A percentile compares a stretch with the other conserved stretches of the same genome.
These are phyloP conservation scores for Melozone crissalis DNA, from an alignment of 2,113 vertebrate genomes.

Conservation along the genomic window DNA sequence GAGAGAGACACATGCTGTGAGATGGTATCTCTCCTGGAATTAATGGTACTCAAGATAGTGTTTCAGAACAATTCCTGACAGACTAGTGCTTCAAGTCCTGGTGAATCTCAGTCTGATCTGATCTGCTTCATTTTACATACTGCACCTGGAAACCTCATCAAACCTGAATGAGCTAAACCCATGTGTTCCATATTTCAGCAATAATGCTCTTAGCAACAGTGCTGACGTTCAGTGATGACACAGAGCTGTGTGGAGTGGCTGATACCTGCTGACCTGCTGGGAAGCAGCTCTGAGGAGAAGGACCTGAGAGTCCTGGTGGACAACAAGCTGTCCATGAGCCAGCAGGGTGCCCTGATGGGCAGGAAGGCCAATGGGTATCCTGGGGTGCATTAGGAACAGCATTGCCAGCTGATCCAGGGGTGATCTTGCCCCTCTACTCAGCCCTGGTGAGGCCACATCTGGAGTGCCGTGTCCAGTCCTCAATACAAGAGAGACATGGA, in stretches of 20 bases:
- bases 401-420: not conserved
- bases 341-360: not conserved
- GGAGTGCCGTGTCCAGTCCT: not conserved
- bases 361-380: not conserved
- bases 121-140: not conserved
- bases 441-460: not conserved
- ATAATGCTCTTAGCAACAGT: not conserved
- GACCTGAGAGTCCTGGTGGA: not conserved
- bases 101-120: not conserved
- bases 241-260: not conserved
- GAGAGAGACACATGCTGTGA: not conserved
- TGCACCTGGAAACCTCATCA: not conserved
- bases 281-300: not conserved
- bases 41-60: not conserved
- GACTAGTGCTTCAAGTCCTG: not conserved
- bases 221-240: not conserved
- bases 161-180: not conserved
- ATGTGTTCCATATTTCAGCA: not conserved
- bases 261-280: not conserved
- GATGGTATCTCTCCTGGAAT: not conserved
- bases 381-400: not conserved
- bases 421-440: not conserved
- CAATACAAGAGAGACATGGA: not conserved
- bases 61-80: not conserved
- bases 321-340: not conserved